These are phyloP conservation scores for Eupleurogrammus muticus DNA, from an alignment of 2,797 vertebrate genomes.

Conservation along the genomic window DNA sequence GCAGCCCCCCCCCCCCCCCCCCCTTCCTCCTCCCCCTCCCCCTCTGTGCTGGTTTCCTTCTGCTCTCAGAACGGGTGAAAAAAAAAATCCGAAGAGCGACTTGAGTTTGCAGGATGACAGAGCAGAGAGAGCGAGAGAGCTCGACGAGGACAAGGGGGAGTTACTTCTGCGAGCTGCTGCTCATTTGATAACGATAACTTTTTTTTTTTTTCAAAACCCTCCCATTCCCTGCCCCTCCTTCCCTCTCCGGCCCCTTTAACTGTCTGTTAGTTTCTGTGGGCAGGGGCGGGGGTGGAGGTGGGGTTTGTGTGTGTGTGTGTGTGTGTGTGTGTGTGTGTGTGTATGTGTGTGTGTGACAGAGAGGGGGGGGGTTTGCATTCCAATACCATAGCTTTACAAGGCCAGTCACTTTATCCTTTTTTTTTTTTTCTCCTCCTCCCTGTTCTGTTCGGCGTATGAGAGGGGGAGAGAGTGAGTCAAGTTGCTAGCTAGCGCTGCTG, in stretches of 20 bases:
- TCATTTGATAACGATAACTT: conserved; percentile 69
- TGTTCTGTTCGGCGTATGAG: conserved; percentile 58
- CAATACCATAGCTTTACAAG: conserved; percentile 83
- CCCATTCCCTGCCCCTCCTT: conserved; percentile 62
- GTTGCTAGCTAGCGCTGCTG: conserved; percentile 63
- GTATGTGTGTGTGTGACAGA: too few relatives aligned
- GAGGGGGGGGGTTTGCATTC: conserved; percentile 85
- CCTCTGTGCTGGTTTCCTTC: conserved; percentile 50
- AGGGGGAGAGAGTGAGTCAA: conserved; percentile 52
- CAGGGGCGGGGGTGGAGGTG: conserved; percentile 82
- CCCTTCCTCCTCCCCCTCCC: conserved; percentile 33
- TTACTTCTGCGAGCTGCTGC: conserved; percentile 54
- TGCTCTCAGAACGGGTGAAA: conserved; percentile 35
- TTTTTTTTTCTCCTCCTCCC: conserved; percentile 47
- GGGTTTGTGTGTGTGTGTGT: too few relatives aligned
- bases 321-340: too few relatives aligned
- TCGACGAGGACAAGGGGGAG: conserved; percentile 44
- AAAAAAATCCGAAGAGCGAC: conserved; percentile 20
- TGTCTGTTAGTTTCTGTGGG: conserved; percentile 77
- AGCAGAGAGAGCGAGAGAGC: conserved; percentile 14
- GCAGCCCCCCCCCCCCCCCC: conserved; percentile 33
- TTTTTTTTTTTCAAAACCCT: conserved; percentile 47
- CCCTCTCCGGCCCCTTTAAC: conserved; percentile 73
- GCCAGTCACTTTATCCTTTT: conserved; percentile 80
- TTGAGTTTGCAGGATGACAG: conserved; percentile 41